phyloP scores from a whole-genome alignment of 1,140 invertebrate species.

The Hydropsyche tenuis region DNA sequence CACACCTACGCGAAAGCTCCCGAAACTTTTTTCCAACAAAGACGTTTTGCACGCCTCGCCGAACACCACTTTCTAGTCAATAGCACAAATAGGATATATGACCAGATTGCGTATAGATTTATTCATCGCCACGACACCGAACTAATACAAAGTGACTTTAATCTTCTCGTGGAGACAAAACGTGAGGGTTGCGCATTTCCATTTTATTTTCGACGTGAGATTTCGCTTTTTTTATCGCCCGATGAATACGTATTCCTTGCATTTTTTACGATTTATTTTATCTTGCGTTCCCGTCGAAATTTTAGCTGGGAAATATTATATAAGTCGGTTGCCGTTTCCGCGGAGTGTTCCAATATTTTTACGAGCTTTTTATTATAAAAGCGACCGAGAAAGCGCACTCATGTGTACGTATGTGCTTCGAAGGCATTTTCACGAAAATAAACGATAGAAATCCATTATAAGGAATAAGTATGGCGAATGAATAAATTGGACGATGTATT shows the following conservation, averaged over 20 bases:
- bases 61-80: not conserved
- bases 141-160: not conserved
- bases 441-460: too few relatives aligned
- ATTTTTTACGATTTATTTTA: constrained; percentile 20
- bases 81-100: not conserved
- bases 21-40: not conserved
- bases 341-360: not conserved
- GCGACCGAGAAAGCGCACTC: not conserved
- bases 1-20: not conserved
- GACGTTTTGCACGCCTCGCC: not conserved
- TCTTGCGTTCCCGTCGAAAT: not conserved
- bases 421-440: too few relatives aligned
- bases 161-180: not conserved
- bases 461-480: too few relatives aligned
- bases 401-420: too few relatives aligned
- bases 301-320: not conserved
- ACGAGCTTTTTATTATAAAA: constrained; percentile 18
- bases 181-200: not conserved
- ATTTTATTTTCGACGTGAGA: not conserved
- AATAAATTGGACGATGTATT: too few relatives aligned
- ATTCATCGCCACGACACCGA: not conserved
- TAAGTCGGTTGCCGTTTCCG: too few relatives aligned
- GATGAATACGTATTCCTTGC: not conserved
- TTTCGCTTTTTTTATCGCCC: not conserved
- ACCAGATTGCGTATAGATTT: not conserved